Percentiles rank a stretch among this genome's conserved stretches.
Evolutionary conservation across 1,140 invertebrate species (phyloP).

Genomic region (Drosophila lini): DNA sequence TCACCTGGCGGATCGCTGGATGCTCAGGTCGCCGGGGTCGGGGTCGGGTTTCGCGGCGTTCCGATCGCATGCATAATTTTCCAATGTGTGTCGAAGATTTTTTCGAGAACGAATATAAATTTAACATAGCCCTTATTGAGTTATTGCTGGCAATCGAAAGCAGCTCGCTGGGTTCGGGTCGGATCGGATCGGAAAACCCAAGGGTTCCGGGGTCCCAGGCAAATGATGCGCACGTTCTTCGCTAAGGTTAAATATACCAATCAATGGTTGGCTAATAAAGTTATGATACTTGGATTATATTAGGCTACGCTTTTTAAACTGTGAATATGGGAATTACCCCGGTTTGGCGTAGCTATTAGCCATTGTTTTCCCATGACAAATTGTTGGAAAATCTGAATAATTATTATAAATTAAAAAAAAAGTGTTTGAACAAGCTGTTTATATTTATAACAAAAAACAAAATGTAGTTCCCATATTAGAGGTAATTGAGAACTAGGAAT

Average conservation of each 20-base stretch:
- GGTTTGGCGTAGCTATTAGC: slow-evolving; percentile 18
- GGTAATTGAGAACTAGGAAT: slow-evolving; percentile 23
- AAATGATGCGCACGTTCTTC: slow-evolving; percentile 77
- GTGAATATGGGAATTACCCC: slow-evolving; percentile 24
- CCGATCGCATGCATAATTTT: slow-evolving; percentile 77
- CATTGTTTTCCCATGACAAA: slow-evolving; percentile 44
- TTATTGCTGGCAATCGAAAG: slow-evolving; percentile 79
- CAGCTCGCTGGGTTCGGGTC: slow-evolving; percentile 41
- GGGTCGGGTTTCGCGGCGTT: slow-evolving; percentile 56
- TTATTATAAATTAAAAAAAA: slow-evolving; percentile 23
- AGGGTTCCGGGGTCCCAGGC: slow-evolving; percentile 28
- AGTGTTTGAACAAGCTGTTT: slow-evolving; percentile 15
- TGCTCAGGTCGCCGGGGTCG: slow-evolving; percentile 49
- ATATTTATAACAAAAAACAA: slow-evolving; percentile 15
- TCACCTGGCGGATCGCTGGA: slow-evolving; percentile 20
- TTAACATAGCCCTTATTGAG: slow-evolving; percentile 64
- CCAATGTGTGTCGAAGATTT: slow-evolving; percentile 72
- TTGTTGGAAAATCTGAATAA: slow-evolving; percentile 37
- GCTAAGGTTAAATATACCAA: slow-evolving; percentile 72
- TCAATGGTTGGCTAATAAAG: slow-evolving; percentile 51
- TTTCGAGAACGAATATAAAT: slow-evolving; percentile 43
- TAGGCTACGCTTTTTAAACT: slow-evolving; percentile 36
- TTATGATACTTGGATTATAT: slow-evolving; percentile 36
- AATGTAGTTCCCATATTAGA: slow-evolving; percentile 35
- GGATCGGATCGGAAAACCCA: slow-evolving; percentile 12